Base-by-base conservation (phyloP, 2,888 invertebrate species). In the Melanchra persicariae region DNA sequence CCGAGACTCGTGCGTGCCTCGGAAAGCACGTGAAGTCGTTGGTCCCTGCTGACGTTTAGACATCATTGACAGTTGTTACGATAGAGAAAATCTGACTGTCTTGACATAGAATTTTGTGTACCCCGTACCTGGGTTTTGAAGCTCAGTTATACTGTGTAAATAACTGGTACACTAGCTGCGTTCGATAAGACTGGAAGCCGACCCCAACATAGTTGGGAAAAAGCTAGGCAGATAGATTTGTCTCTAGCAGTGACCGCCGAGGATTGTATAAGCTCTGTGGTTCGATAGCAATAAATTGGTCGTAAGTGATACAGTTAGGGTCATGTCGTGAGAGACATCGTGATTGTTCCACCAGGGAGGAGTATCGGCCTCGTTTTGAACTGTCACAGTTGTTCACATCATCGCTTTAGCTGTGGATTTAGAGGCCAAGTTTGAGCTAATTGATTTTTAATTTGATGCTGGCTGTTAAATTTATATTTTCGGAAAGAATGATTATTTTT, bases 241-340 rank as follows among this genome's bases (percentile, higher is more conserved):
- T 7, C 7, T 45, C 19, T 45, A 45, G 19, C 19, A 45, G 4
- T n/a, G 47, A 9, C n/a, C 10, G 47, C 10, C n/a, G 7, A 19
- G 19, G 7, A 7, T 8, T 19, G 7, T 22, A n/a, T 10, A 17
- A 22, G 47, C n/a, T 47, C 47, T 47, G n/a, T 47, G 47, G 71
- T 74, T 76, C 69, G 69, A 74, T 72, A 70, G 60, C 57, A 67
- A 77, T 81, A 82, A 86, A 86, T 86, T 81, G 81, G 82, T 85
- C 70, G 79, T 79, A 79, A 85, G 84, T 85, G 82, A 77, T 77
- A 84, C 85, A 84, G 85, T 84, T 84, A 83, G 82, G 87, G 84
- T 83, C 83, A 74, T 75, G 82, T 79, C 85, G 87, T 87, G 87
- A 80, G 87, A 87, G 68, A 66, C 66, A 66, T 70, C 60, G 54